These are phyloP conservation scores for Premnoplex brunnescens DNA, from an alignment of 2,797 vertebrate species.

Conservation along the genomic window DNA sequence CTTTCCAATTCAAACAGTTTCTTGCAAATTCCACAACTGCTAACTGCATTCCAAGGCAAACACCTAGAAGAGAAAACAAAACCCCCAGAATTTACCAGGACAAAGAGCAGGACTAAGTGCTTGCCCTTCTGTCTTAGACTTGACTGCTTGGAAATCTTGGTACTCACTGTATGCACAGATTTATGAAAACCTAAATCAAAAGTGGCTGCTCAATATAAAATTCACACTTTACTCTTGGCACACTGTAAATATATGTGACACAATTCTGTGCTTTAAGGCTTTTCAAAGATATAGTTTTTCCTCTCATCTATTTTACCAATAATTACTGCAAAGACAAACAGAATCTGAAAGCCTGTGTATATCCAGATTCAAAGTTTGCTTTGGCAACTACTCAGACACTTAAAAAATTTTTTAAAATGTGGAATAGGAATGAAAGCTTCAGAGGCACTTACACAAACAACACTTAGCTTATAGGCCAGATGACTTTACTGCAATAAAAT, in stretches of 20 bases:
- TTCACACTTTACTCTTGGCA: neutral
- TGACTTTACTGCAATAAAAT: neutral
- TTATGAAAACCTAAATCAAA: neutral
- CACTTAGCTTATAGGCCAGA: neutral
- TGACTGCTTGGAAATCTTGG: neutral
- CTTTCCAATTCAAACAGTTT: slow-evolving; percentile 79
- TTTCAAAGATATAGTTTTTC: neutral
- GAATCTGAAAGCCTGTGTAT: neutral
- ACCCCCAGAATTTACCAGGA: neutral
- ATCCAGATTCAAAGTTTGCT: neutral
- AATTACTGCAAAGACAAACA: neutral
- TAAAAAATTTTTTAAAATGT: neutral
- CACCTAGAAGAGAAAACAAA: slow-evolving; percentile 64
- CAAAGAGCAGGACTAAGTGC: neutral
- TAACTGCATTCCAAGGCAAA: slow-evolving; percentile 83
- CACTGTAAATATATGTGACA: neutral
- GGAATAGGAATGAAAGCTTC: neutral
- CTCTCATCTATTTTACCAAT: neutral
- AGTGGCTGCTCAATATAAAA: neutral
- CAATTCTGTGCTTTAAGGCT: neutral
- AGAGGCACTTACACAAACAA: neutral
- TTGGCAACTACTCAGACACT: neutral
- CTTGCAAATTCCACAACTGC: slow-evolving; percentile 82
- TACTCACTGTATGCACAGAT: neutral
- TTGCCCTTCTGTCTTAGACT: neutral